Evolutionary conservation across 2,888 invertebrate genomes (phyloP).

Genomic region (Trypoxylon attenuatum): DNA sequence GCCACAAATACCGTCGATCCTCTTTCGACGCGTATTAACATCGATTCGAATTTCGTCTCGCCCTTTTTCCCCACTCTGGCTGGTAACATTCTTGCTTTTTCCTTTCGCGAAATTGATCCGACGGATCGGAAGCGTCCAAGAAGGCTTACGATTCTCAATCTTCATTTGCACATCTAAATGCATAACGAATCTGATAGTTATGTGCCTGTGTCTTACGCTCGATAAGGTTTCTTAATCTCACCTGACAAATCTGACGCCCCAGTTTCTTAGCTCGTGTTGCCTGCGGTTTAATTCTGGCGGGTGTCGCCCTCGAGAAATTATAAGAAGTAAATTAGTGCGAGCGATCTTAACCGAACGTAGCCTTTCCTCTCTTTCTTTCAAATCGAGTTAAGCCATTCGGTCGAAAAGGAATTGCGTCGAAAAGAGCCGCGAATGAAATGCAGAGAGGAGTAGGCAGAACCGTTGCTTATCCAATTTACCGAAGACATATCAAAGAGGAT

Average conservation of each 20-base stretch:
- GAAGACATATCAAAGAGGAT: too few relatives aligned
- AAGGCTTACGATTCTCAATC: slow-evolving; percentile 29
- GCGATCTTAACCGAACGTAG: too few relatives aligned
- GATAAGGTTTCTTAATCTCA: slow-evolving; percentile 68
- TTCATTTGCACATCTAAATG: slow-evolving; percentile 18
- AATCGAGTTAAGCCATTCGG: too few relatives aligned
- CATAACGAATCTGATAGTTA: slow-evolving; percentile 58
- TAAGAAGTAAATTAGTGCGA: slow-evolving; percentile 8
- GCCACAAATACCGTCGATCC: slow-evolving; percentile 20
- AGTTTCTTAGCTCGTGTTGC: slow-evolving; percentile 47
- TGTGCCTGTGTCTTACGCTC: slow-evolving; percentile 44
- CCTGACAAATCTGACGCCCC: slow-evolving; percentile 60
- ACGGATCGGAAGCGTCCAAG: too few relatives aligned
- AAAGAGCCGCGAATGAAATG: too few relatives aligned
- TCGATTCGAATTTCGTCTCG: not conserved
- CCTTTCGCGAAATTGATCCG: too few relatives aligned
- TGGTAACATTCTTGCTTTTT: not conserved
- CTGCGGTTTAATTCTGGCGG: slow-evolving; percentile 3
- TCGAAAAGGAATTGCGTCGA: too few relatives aligned
- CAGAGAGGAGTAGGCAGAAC: too few relatives aligned
- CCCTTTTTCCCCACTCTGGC: not conserved
- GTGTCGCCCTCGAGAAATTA: slow-evolving; percentile 7
- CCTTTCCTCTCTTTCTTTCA: too few relatives aligned
- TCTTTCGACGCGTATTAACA: not conserved
- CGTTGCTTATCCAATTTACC: too few relatives aligned